Evolutionary conservation across 2,797 vertebrate species (phyloP).

Genomic region (Bufotes viridis): DNA sequence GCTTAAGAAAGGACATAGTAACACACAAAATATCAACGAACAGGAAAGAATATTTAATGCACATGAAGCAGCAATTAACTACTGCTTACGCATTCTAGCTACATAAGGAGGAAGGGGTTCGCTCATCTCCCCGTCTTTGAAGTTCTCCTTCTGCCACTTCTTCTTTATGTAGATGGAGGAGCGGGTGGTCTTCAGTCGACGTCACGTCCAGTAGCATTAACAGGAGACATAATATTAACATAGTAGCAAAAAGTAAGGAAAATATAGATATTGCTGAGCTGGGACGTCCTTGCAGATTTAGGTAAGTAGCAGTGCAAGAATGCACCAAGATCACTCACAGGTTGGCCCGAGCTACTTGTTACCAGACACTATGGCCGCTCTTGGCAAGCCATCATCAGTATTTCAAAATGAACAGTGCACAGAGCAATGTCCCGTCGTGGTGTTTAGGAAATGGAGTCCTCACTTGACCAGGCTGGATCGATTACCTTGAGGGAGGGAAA

Average conservation of each 20-base stretch:
- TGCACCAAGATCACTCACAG: constrained; percentile 35
- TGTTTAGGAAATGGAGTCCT: not conserved
- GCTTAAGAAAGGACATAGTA: not conserved
- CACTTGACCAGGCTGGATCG: not conserved
- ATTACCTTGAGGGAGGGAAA: too few relatives aligned
- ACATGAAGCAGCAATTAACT: not conserved
- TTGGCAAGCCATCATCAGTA: not conserved
- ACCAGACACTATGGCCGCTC: not conserved
- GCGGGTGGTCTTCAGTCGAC: not conserved
- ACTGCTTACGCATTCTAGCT: not conserved
- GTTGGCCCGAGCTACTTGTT: constrained; percentile 46
- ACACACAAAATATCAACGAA: not conserved
- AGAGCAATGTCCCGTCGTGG: not conserved
- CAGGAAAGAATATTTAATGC: not conserved
- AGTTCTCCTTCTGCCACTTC: not conserved
- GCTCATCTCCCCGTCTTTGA: not conserved
- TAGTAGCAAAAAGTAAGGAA: not conserved
- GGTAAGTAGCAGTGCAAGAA: constrained; percentile 46
- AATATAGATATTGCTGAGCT: not conserved
- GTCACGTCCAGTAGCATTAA: not conserved
- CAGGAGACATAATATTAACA: not conserved
- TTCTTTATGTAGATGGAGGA: not conserved
- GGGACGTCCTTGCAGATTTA: not conserved
- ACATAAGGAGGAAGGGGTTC: not conserved
- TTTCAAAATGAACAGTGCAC: not conserved